Percentiles rank a stretch among this genome's conserved stretches.
phyloP scores from a whole-genome alignment of 2,888 invertebrate genomes.

The Fragum fragum region DNA sequence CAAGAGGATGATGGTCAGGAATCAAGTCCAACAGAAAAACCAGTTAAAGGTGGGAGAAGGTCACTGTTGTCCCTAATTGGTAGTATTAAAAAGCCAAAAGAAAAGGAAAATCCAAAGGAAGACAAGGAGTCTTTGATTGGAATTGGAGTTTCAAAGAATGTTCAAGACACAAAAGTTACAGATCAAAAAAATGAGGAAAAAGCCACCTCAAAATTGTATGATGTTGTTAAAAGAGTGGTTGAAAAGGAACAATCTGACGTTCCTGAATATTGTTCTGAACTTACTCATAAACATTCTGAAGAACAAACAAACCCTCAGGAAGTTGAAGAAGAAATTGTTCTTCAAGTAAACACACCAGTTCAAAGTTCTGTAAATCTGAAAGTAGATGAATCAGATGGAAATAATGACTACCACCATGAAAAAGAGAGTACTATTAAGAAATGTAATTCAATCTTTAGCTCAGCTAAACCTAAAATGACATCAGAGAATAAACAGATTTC shows the following conservation, averaged over 20 bases:
- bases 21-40: neutral
- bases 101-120: neutral
- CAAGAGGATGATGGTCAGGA: constrained; percentile 10
- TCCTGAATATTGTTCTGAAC: neutral
- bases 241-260: neutral
- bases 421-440: constrained; percentile 49
- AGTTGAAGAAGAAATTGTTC: neutral
- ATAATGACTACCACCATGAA: constrained; percentile 19
- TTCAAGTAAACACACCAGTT: neutral
- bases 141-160: neutral
- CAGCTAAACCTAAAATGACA: neutral
- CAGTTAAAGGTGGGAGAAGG: constrained; percentile 22
- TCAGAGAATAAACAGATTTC: neutral
- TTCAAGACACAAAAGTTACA: neutral
- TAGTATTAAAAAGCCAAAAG: constrained; percentile 14
- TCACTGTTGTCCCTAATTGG: constrained; percentile 46
- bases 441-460: constrained; percentile 57
- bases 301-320: neutral
- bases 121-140: no score
- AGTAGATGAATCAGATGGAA: neutral
- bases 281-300: neutral
- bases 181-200: neutral
- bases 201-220: constrained; percentile 6
- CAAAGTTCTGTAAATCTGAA: neutral
- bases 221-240: neutral